Evolutionary conservation across 2,797 vertebrate genomes (phyloP).

Genomic region (Myiotriccus ornatus): DNA sequence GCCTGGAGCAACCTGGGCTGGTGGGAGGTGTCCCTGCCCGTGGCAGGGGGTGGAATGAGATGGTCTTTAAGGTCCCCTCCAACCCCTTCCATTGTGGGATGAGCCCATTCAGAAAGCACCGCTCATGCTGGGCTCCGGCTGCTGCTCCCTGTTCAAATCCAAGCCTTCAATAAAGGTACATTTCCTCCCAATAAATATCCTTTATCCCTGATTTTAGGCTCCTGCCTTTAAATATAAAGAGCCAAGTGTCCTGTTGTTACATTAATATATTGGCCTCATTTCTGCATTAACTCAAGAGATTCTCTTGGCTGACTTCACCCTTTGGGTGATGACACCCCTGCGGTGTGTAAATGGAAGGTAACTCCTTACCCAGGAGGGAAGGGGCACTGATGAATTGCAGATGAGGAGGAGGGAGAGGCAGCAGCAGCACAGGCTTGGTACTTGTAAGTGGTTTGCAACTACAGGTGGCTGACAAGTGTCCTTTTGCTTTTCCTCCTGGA

Average conservation of each 20-base stretch:
- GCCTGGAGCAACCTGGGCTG: background rate
- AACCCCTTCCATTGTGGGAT: no score
- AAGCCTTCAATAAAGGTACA: background rate
- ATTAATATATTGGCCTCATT: constrained; percentile 39
- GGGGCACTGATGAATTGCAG: constrained; percentile 13
- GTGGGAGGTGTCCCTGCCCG: background rate
- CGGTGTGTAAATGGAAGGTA: constrained; percentile 25
- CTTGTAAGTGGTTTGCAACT: constrained; percentile 32
- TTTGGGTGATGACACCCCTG: background rate
- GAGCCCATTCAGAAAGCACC: background rate
- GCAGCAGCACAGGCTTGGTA: background rate
- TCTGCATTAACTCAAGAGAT: constrained; percentile 39
- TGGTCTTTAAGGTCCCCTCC: background rate
- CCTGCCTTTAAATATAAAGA: background rate
- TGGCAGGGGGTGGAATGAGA: background rate
- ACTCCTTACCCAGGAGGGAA: constrained; percentile 9
- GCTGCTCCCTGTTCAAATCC: background rate
- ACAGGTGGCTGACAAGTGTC: constrained; percentile 22
- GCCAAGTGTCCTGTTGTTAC: background rate
- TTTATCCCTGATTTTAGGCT: background rate
- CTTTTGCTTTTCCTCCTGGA: background rate
- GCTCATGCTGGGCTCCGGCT: background rate
- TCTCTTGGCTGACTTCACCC: constrained; percentile 5
- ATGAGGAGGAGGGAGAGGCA: background rate
- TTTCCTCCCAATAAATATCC: background rate